phyloP scores from a whole-genome alignment of 2,797 vertebrate species.

The Hippoglossus hippoglossus region DNA sequence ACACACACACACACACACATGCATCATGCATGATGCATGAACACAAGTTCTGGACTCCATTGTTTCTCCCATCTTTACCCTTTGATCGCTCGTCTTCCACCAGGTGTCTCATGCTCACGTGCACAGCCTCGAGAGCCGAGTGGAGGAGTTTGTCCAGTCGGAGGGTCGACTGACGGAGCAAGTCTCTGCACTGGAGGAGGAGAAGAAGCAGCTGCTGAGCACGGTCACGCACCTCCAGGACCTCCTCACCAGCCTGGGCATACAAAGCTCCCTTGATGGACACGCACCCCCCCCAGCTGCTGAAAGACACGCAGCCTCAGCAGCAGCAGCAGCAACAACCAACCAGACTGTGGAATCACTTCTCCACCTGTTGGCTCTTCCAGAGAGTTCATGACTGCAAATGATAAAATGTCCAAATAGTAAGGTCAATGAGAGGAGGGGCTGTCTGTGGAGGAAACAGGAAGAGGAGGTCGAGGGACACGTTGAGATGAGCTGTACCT shows the following conservation, averaged over 20 bases:
- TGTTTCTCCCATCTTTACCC: background rate
- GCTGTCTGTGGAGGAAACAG: background rate
- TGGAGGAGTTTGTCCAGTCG: constrained; percentile 69
- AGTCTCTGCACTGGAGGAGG: constrained; percentile 86
- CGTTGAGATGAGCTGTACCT: constrained; percentile 5
- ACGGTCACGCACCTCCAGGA: constrained; percentile 81
- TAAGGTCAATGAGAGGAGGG: background rate
- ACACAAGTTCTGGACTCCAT: background rate
- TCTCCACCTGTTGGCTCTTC: constrained; percentile 39
- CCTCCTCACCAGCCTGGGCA: constrained; percentile 60
- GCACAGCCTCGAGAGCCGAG: constrained; percentile 84
- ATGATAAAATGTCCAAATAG: constrained; percentile 6
- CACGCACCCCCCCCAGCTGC: constrained; percentile 8
- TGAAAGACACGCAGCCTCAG: background rate
- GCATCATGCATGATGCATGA: background rate
- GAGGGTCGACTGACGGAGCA: constrained; percentile 87
- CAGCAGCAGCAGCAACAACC: background rate
- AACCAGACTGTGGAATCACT: constrained; percentile 32
- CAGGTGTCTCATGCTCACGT: constrained; percentile 91
- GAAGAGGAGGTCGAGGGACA: constrained; percentile 2
- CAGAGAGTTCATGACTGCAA: constrained; percentile 42
- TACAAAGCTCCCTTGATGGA: constrained; percentile 45
- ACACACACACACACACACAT: background rate
- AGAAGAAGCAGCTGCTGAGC: constrained; percentile 85
- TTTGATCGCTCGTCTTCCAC: background rate